Base-by-base conservation (phyloP, 2,888 invertebrate species). In the Siphlonurus alternatus region DNA sequence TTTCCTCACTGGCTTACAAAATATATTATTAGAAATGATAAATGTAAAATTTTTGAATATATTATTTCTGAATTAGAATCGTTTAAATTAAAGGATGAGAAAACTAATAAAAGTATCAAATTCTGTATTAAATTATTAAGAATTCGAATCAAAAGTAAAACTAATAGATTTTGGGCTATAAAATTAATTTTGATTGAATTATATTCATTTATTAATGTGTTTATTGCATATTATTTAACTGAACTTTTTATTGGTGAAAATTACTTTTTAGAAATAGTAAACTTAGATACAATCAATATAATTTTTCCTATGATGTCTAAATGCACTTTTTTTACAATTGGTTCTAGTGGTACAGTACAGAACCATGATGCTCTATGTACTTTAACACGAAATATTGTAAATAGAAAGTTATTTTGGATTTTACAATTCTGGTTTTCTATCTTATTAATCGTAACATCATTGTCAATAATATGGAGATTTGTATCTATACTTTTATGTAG, bases 271-370 rank as follows among this genome's bases (percentile, higher is more conserved):
- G 69, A 86, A 0, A 83, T 83, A 71, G 93, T 93, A 74, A 78
- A 79, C 63, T 78, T 83, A 69, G 86, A 89, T 73, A 83, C 86
- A 0, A 77, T 93, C 67, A 89, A 91, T 71, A 77, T 83, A 38
- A 83, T 92, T 0, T 93, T 93, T 72, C 93, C 93, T 0, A 93
- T 92, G 80, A 86, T 92, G 60, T 93, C 93, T 7, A 94, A 93
- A 74, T 94, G 94, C 74, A 83, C 84, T 62, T 94, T 94, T 78
- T 86, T 88, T 77, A 93, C 92, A 75, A 93, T 85, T 75, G 93
- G 93, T 78, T 84, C 90, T 0, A 87, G 89, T 0, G 93, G 93
- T 0, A 82, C 86, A 1, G 84, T 93, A 65, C 90, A 93, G 76
- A 83, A 84, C 69, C 88, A 90, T 75, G 93, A 94, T 72, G 91